A percentile compares a stretch with the other conserved stretches of the same genome.
phyloP scores from a whole-genome alignment of 2,797 vertebrate species.

The Gymnothorax reevesii region DNA sequence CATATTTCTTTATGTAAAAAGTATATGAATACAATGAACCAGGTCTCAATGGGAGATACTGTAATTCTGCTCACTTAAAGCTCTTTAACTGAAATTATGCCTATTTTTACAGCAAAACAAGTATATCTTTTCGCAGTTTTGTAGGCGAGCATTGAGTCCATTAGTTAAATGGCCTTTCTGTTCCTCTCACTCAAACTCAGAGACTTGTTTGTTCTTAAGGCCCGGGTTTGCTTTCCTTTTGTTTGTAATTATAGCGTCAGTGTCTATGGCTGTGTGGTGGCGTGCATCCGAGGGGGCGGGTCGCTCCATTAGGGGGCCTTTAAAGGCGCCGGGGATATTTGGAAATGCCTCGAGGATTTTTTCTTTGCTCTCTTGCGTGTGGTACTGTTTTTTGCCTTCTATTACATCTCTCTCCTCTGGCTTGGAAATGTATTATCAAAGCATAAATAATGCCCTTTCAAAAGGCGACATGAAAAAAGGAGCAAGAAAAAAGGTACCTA shows the following conservation, averaged over 20 bases:
- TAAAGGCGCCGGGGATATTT: slow-evolving; percentile 46
- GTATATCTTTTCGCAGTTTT: not conserved
- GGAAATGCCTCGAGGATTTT: slow-evolving; percentile 41
- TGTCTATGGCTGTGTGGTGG: slow-evolving; percentile 41
- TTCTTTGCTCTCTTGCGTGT: slow-evolving; percentile 47
- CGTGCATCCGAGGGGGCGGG: slow-evolving; percentile 41
- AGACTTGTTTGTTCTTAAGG: slow-evolving; percentile 33
- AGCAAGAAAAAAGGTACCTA: slow-evolving; percentile 31
- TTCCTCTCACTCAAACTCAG: not conserved
- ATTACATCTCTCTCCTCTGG: slow-evolving; percentile 42
- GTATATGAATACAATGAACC: too few species aligned
- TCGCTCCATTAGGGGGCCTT: slow-evolving; percentile 47
- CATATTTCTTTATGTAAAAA: too few species aligned
- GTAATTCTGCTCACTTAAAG: not conserved
- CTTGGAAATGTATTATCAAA: slow-evolving; percentile 45
- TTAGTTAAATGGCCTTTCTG: not conserved
- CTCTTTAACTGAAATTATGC: not conserved
- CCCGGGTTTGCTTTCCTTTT: slow-evolving; percentile 19
- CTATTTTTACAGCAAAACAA: not conserved
- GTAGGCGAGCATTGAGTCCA: slow-evolving; percentile 18
- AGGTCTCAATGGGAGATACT: not conserved
- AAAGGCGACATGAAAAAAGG: slow-evolving; percentile 28
- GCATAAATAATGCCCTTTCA: slow-evolving; percentile 37
- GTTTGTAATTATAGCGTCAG: slow-evolving; percentile 49
- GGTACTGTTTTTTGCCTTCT: slow-evolving; percentile 36